Evolutionary conservation across 2,888 invertebrate genomes (phyloP).

Genomic region (Erynnis tages): DNA sequence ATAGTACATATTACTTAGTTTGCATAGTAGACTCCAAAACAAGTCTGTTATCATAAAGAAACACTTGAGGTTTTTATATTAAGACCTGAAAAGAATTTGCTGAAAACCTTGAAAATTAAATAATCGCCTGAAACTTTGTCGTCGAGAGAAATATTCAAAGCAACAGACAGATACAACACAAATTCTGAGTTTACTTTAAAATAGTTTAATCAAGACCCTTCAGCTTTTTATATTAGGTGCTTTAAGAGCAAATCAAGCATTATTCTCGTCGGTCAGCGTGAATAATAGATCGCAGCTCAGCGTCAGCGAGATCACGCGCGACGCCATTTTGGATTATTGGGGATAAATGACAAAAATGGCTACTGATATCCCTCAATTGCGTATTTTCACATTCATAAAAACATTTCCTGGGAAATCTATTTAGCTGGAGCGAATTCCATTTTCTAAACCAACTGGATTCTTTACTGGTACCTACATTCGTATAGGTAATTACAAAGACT

Average conservation of each 20-base stretch:
- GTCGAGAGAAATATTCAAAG: too few relatives aligned
- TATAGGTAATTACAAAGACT: slow-evolving; percentile 47
- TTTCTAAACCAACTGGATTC: slow-evolving; percentile 1
- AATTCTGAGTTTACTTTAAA: not conserved
- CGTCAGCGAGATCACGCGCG: slow-evolving; percentile 76
- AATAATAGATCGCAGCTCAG: slow-evolving; percentile 74
- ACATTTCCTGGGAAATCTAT: slow-evolving; percentile 15
- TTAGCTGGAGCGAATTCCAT: slow-evolving; percentile 3
- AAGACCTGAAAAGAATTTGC: too few relatives aligned
- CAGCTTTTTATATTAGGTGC: slow-evolving; percentile 31
- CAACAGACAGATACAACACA: too few relatives aligned
- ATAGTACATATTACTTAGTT: too few relatives aligned
- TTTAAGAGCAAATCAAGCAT: slow-evolving; percentile 44
- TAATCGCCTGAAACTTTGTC: too few relatives aligned
- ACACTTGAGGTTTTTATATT: too few relatives aligned
- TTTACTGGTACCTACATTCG: not conserved
- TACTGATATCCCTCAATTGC: slow-evolving; percentile 44
- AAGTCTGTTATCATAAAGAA: too few relatives aligned
- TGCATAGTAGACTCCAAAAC: too few relatives aligned
- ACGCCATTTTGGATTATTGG: slow-evolving; percentile 72
- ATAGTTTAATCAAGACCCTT: slow-evolving; percentile 14
- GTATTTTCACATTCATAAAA: slow-evolving; percentile 7
- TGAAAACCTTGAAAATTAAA: too few relatives aligned
- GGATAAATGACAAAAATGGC: slow-evolving; percentile 71
- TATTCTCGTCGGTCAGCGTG: slow-evolving; percentile 62